Conservation (phyloP, 2,113 vertebrate species). For the Danionella cerebrum region DNA sequence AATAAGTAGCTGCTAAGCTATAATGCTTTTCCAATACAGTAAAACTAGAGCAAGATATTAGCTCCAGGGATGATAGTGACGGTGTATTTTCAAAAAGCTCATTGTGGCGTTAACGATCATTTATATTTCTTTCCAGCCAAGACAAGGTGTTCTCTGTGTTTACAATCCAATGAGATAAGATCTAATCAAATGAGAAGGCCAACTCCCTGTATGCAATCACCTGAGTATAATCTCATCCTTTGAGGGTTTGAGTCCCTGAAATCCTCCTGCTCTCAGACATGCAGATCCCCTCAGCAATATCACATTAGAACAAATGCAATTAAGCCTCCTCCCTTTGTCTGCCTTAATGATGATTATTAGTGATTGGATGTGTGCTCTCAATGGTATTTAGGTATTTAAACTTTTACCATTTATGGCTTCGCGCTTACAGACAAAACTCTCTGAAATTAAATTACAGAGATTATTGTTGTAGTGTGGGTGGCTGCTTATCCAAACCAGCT, state of each 20-base stretch:
- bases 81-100: too few relatives aligned
- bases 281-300: conserved; percentile 9
- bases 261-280: conserved; percentile 6
- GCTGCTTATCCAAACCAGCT: conserved; percentile 43
- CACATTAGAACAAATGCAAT: conserved; percentile 8
- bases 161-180: conserved; percentile 25
- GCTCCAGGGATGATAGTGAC: too few relatives aligned
- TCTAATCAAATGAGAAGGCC: conserved; percentile 33
- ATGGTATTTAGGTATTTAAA: neutral
- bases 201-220: neutral
- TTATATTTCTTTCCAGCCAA: conserved; percentile 19
- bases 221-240: neutral
- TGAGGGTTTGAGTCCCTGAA: neutral
- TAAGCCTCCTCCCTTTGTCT: neutral
- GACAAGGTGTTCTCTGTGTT: conserved; percentile 5
- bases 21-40: too few relatives aligned
- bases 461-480: conserved; percentile 19
- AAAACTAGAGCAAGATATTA: too few relatives aligned
- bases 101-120: too few relatives aligned
- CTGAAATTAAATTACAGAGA: neutral
- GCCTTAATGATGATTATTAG: neutral
- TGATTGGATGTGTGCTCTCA: neutral
- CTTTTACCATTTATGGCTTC: neutral
- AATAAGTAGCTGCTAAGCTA: too few relatives aligned
- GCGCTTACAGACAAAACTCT: neutral